Evolutionary conservation across 2,113 vertebrate genomes (phyloP).

Genomic region (Corydoras maculifer): DNA sequence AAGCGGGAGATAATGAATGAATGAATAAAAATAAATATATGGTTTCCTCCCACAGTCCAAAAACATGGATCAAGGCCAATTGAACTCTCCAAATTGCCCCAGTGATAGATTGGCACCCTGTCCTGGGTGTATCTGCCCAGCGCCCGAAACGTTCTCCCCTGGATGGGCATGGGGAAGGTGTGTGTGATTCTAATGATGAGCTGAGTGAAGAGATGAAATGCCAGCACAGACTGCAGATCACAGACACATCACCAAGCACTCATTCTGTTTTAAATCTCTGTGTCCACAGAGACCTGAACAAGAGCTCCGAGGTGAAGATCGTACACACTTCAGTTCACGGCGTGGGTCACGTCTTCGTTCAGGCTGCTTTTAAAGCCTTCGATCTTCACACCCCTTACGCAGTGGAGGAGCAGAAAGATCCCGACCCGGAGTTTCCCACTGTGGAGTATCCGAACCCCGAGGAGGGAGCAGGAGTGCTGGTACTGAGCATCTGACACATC

Average conservation of each 20-base stretch:
- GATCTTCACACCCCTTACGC: constrained; percentile 83
- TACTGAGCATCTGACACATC: constrained; percentile 48
- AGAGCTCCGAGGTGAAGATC: constrained; percentile 76
- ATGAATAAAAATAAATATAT: too few species aligned
- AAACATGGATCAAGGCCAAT: too few species aligned
- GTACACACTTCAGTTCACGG: constrained; percentile 96
- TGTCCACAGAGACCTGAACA: constrained; percentile 77
- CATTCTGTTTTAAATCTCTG: background rate
- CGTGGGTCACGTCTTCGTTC: constrained; percentile 87
- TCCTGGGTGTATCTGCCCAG: too few species aligned
- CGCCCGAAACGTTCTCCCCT: too few species aligned
- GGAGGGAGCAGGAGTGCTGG: constrained; percentile 93
- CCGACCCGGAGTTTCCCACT: constrained; percentile 91
- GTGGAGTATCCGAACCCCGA: constrained; percentile 96
- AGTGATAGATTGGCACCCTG: too few species aligned
- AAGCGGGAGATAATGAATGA: too few species aligned
- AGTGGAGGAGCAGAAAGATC: constrained; percentile 88
- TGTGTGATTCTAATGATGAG: background rate
- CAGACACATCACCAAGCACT: background rate
- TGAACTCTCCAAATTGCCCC: too few species aligned
- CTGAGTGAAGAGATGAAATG: too few species aligned
- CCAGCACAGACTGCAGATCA: too few species aligned
- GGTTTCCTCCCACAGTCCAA: too few species aligned
- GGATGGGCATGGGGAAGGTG: too few species aligned
- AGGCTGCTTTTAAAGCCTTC: constrained; percentile 84